These are phyloP conservation scores for Etheostoma perlongum DNA, from an alignment of 2,797 vertebrate species.

Conservation along the genomic window DNA sequence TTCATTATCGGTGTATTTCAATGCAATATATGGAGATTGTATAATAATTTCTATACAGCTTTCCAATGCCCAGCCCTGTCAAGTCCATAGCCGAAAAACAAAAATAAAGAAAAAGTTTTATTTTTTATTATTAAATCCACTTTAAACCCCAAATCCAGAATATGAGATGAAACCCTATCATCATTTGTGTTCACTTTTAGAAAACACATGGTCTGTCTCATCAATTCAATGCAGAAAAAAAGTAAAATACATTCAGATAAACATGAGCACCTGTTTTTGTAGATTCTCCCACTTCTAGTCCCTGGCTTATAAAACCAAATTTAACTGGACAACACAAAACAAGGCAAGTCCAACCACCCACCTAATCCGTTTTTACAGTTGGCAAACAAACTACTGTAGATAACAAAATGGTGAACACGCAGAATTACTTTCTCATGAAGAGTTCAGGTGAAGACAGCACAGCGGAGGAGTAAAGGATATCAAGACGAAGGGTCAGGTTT, in stretches of 20 bases:
- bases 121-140: neutral
- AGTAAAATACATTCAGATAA: slow-evolving; percentile 60
- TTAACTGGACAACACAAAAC: slow-evolving; percentile 18
- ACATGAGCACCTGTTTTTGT: slow-evolving; percentile 59
- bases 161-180: slow-evolving; percentile 26
- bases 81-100: neutral
- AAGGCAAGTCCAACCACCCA: slow-evolving; percentile 27
- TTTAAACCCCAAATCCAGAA: neutral
- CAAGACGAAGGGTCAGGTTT: neutral
- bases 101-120: neutral
- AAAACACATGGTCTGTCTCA: slow-evolving; percentile 57
- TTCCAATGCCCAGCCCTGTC: too few relatives aligned
- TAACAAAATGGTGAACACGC: slow-evolving; percentile 10
- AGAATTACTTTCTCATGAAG: slow-evolving; percentile 7
- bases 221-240: slow-evolving; percentile 50
- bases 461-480: neutral
- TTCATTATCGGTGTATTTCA: neutral
- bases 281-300: slow-evolving; percentile 10
- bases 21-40: neutral
- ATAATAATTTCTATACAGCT: neutral
- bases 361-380: slow-evolving; percentile 13
- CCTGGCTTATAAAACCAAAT: slow-evolving; percentile 23
- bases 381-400: slow-evolving; percentile 10
- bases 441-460: slow-evolving; percentile 14
- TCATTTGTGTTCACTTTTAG: slow-evolving; percentile 43